A percentile compares a stretch with the other conserved stretches of the same genome.
These are phyloP conservation scores for Pyrocoelia pectoralis DNA, from an alignment of 2,888 invertebrate genomes.

Conservation along the genomic window DNA sequence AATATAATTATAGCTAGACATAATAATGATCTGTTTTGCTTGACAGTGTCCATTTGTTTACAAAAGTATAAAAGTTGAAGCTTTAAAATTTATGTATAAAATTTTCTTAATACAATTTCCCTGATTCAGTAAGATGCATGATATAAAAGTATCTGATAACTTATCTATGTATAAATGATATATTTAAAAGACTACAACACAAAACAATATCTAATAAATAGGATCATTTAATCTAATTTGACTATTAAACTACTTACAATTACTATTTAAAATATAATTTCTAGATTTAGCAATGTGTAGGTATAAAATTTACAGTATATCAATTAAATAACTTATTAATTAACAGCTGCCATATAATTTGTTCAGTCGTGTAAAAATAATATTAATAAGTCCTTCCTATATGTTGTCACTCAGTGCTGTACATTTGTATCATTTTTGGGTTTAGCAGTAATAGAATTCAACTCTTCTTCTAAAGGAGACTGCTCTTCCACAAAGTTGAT, in stretches of 20 bases:
- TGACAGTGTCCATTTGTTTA: constrained; percentile 5
- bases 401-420: constrained; percentile 21
- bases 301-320: constrained; percentile 20
- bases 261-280: constrained; percentile 17
- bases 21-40: not conserved
- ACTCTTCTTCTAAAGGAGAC: constrained; percentile 60
- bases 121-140: constrained; percentile 29
- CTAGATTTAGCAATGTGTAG: constrained; percentile 19
- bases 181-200: constrained; percentile 9
- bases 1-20: no score
- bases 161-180: not conserved
- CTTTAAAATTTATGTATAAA: not conserved
- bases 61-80: constrained; percentile 1
- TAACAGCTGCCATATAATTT: constrained; percentile 32
- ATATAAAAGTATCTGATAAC: constrained; percentile 15
- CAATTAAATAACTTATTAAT: constrained; percentile 9
- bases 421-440: constrained; percentile 47
- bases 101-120: constrained; percentile 20
- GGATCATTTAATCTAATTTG: constrained; percentile 23
- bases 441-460: constrained; percentile 59
- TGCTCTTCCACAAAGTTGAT: constrained; percentile 74
- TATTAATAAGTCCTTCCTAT: constrained; percentile 22
- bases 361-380: constrained; percentile 29
- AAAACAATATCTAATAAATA: constrained; percentile 28
- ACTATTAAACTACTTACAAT: constrained; percentile 27